Evolutionary conservation across 2,113 vertebrate species (phyloP), one percentile per base, ranked within the genome.

Genomic region (Scopus umbretta): DNA sequence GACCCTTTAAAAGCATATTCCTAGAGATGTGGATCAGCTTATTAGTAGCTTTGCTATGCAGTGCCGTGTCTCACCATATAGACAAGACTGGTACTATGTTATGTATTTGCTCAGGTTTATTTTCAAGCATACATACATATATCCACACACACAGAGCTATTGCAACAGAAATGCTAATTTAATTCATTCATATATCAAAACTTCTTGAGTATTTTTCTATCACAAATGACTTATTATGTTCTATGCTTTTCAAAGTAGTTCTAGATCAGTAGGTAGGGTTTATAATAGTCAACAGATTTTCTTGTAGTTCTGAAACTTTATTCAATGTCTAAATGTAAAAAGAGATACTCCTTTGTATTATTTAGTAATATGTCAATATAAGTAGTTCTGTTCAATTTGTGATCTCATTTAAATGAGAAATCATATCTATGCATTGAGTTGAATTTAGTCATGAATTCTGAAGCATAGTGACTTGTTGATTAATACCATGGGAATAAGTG

Each of bases 1-100:
- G 88, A 42, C 53, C 16, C 70, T 90, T 92, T 90, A 94, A 91
- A 91, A 97, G 34, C 62, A 47, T 86, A 58, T 93, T 95, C 49
- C 66, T 42, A 63, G 53, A 62, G 45, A 70, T 10, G 29, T 52
- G 66, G 40, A 94, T 92, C 78, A 82, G 26, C 9, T 87, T 86
- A 62, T 40, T 66, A 38, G 22, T 53, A 75, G 65, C 43, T 74
- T 75, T 82, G 16, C 59, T 71, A 7, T 67, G 52, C 52, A 16
- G 13, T 68, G 45, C 25, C 3, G 0, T 2, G 1, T 61, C 40
- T 94, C 34, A 42, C 43, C 12, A 11, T 34, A 52, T 56, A 72
- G 40, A 29, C n/a, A 70, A 62, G 68, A 55, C 30, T 74, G 59
- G 16, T 19, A 40, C 52, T 75, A 25, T 49, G 29, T 22, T 75